Evolutionary conservation across 2,888 invertebrate species (phyloP).

Genomic region (Xanthia icteritia): DNA sequence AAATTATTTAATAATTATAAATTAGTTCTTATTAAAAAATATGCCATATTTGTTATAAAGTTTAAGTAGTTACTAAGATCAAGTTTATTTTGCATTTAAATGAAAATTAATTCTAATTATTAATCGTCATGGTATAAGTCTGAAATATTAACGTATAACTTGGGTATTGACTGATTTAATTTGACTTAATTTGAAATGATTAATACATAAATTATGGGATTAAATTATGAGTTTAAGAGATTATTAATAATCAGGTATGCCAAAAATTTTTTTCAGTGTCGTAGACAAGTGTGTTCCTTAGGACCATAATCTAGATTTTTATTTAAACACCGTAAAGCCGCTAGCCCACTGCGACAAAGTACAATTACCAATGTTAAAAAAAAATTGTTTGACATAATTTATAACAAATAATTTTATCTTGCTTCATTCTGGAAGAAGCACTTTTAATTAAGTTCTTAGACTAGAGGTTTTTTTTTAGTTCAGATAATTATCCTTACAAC

Average conservation of each 20-base stretch:
- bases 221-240: neutral
- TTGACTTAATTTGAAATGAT: slow-evolving; percentile 2
- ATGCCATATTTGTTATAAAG: neutral
- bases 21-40: neutral
- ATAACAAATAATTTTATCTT: neutral
- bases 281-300: neutral
- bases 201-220: neutral
- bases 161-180: slow-evolving; percentile 8
- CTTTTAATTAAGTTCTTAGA: neutral
- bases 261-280: neutral
- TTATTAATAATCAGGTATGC: neutral
- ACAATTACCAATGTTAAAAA: neutral
- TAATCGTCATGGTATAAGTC: neutral
- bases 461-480: neutral
- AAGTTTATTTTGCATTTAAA: neutral
- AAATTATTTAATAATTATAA: neutral
- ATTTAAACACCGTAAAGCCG: neutral
- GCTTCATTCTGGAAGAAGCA: neutral
- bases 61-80: neutral
- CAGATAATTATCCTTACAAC: neutral
- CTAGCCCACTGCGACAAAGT: no score
- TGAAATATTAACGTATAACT: neutral
- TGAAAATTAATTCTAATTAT: neutral
- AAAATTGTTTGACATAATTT: neutral
- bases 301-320: neutral